These are phyloP conservation scores for Scaeva pyrastri DNA, from an alignment of 2,888 invertebrate genomes.

Conservation along the genomic window DNA sequence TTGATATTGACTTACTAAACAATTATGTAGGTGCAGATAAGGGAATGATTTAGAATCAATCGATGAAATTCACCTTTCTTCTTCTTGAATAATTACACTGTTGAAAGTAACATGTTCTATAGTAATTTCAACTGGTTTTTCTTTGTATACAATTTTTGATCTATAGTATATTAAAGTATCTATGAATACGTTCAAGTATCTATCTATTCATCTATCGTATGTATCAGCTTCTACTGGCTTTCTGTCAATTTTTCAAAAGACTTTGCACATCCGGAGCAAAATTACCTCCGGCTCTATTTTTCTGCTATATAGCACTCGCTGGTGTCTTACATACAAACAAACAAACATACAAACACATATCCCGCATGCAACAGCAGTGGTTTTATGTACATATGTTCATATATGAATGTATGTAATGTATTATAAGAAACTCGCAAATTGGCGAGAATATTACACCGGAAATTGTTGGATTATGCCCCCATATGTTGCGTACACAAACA, in stretches of 20 bases:
- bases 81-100: not conserved
- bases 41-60: too few species aligned
- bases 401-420: not conserved
- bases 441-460: conserved; percentile 69
- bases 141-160: not conserved
- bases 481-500: conserved; percentile 14
- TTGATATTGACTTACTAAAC: too few species aligned
- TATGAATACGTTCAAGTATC: too few species aligned
- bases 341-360: not conserved
- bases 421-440: conserved; percentile 42
- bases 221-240: conserved; percentile 42
- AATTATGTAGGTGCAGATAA: too few species aligned
- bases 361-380: conserved; percentile 44
- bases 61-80: conserved; percentile 27
- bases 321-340: too few species aligned
- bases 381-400: too few species aligned
- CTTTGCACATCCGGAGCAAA: conserved; percentile 67
- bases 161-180: not conserved
- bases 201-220: not conserved
- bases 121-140: conserved; percentile 58
- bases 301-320: not conserved
- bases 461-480: conserved; percentile 69
- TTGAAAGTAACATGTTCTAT: conserved; percentile 47
- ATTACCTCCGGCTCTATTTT: conserved; percentile 53
- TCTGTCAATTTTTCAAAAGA: conserved; percentile 56